Percentiles rank a stretch among this genome's conserved stretches.
phyloP scores from a whole-genome alignment of 2,797 vertebrate species.

The Sardinella longiceps region DNA sequence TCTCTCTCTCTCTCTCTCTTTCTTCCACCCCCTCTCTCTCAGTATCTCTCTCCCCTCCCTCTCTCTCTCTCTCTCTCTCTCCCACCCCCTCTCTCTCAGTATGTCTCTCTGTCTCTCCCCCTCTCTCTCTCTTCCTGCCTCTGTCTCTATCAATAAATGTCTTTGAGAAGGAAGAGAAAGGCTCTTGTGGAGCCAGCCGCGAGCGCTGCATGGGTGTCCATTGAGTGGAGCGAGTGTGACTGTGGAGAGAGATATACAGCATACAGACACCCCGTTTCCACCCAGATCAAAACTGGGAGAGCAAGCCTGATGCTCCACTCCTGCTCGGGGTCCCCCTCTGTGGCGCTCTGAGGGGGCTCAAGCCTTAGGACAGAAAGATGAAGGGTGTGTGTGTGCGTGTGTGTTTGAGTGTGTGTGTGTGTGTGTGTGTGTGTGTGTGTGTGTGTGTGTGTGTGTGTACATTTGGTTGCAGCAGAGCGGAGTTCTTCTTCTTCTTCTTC shows the following conservation, averaged over 20 bases:
- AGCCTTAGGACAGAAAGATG: background rate
- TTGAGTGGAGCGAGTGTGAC: background rate
- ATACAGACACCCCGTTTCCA: background rate
- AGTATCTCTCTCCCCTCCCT: too few species aligned
- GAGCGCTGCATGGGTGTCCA: background rate
- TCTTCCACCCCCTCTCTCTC: too few species aligned
- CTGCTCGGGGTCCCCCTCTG: background rate
- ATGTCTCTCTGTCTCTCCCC: too few species aligned
- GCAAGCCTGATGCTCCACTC: background rate
- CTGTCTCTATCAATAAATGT: background rate
- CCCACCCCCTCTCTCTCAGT: background rate
- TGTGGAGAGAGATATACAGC: background rate
- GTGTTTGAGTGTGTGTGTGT: too few species aligned
- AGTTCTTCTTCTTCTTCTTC: too few species aligned
- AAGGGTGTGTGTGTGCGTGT: background rate
- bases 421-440: too few species aligned
- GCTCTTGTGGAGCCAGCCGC: background rate
- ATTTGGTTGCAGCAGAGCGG: background rate
- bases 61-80: background rate
- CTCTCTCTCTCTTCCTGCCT: background rate
- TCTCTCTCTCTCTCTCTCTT: background rate
- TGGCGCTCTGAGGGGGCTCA: background rate
- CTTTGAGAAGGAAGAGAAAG: background rate
- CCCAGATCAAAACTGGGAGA: slow-evolving; percentile 27
- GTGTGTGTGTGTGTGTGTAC: too few species aligned